Conservation (phyloP, 2,888 invertebrate species). For the Ochropleura leucogaster region DNA sequence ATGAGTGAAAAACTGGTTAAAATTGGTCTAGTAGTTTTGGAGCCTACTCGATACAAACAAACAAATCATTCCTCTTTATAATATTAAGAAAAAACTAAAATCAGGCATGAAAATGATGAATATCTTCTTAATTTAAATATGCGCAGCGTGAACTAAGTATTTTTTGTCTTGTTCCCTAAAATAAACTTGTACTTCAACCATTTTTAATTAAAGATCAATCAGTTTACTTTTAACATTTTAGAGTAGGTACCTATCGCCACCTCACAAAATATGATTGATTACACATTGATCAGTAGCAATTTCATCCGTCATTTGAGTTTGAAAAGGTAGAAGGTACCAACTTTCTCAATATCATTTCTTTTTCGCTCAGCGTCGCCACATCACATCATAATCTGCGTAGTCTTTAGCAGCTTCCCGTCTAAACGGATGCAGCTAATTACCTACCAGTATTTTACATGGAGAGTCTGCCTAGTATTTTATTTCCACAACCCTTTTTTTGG, state of each 20-base stretch:
- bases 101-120: not conserved
- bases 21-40: too few relatives aligned
- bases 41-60: too few relatives aligned
- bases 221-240: conserved; percentile 15
- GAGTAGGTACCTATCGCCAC: conserved; percentile 41
- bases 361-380: conserved; percentile 43
- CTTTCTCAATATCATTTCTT: conserved; percentile 30
- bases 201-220: conserved; percentile 37
- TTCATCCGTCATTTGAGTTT: conserved; percentile 34
- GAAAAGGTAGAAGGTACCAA: conserved; percentile 18
- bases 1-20: too few relatives aligned
- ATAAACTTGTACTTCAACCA: not conserved
- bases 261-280: conserved; percentile 54
- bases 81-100: not conserved
- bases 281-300: conserved; percentile 44
- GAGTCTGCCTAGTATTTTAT: not conserved
- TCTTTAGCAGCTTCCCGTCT: not conserved
- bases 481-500: not conserved
- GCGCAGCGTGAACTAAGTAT: not conserved
- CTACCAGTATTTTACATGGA: not conserved
- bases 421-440: not conserved
- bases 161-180: conserved; percentile 5
- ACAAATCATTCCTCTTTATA: too few relatives aligned
- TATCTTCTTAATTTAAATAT: not conserved
- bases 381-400: conserved; percentile 34